These are phyloP conservation scores for Drosophila phalerata DNA, from an alignment of 2,888 invertebrate genomes.

Conservation along the genomic window DNA sequence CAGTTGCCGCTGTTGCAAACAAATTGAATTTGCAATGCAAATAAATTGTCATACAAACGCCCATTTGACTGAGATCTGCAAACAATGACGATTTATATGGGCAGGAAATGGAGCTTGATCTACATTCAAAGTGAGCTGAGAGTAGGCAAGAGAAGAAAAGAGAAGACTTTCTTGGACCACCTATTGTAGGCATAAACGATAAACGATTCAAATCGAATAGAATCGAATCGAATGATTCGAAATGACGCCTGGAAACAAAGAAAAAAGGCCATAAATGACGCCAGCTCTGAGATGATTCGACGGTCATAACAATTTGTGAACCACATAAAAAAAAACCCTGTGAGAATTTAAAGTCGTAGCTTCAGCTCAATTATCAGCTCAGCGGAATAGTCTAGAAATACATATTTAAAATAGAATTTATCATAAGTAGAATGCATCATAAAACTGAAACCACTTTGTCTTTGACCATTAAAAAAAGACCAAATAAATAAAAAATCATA, in stretches of 20 bases:
- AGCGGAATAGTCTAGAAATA: slow-evolving; percentile 29
- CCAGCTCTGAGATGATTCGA: slow-evolving; percentile 24
- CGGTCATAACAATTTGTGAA: slow-evolving; percentile 54
- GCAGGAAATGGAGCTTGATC: slow-evolving; percentile 54
- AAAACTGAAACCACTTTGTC: slow-evolving; percentile 61
- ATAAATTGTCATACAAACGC: slow-evolving; percentile 76
- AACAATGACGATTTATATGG: slow-evolving; percentile 62
- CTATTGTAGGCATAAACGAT: slow-evolving; percentile 23
- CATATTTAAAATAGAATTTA: slow-evolving; percentile 54
- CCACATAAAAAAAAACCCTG: slow-evolving; percentile 28
- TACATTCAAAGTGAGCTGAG: slow-evolving; percentile 23
- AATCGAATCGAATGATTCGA: slow-evolving; percentile 40
- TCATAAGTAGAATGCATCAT: slow-evolving; percentile 61
- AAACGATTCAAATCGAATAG: slow-evolving; percentile 34
- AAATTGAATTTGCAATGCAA: slow-evolving; percentile 79
- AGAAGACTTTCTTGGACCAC: slow-evolving; percentile 22
- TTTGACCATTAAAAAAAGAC: slow-evolving; percentile 36
- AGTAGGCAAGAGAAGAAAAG: background rate
- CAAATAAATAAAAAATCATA: slow-evolving; percentile 31
- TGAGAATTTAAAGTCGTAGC: slow-evolving; percentile 10
- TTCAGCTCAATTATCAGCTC: slow-evolving; percentile 35
- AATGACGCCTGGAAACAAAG: too few relatives aligned
- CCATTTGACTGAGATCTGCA: slow-evolving; percentile 55
- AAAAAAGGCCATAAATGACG: slow-evolving; percentile 61
- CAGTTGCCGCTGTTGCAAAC: slow-evolving; percentile 27